These are phyloP conservation scores for Lepidurus apus DNA, from an alignment of 1,140 invertebrate genomes.

Conservation along the genomic window DNA sequence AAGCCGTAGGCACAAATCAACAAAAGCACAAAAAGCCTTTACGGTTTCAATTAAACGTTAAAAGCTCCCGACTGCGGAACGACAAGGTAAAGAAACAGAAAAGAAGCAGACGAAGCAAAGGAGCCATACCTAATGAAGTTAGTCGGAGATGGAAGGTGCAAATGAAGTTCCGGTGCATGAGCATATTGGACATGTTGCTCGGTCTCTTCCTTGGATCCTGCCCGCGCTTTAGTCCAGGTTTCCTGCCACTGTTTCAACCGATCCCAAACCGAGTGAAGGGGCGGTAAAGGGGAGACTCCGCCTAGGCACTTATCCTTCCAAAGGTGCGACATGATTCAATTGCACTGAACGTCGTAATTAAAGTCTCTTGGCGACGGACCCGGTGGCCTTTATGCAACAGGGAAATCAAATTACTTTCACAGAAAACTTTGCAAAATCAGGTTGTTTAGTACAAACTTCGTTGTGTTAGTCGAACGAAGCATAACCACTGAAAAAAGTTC, in stretches of 20 bases:
- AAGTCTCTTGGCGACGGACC: background rate
- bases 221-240: conserved; percentile 2
- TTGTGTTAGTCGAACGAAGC: too few species aligned
- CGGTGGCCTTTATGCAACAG: background rate
- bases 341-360: background rate
- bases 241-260: conserved; percentile 1
- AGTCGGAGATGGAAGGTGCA: conserved; percentile 5
- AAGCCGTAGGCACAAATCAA: background rate
- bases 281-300: background rate
- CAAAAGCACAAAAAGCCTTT: background rate
- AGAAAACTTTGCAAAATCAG: background rate
- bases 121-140: background rate
- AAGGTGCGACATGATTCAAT: background rate
- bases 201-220: background rate
- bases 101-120: background rate
- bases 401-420: background rate
- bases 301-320: background rate
- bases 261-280: background rate
- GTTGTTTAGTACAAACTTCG: too few species aligned
- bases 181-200: background rate
- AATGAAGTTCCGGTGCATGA: conserved; percentile 13
- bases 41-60: background rate
- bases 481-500: too few species aligned
- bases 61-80: background rate
- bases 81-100: background rate